phyloP scores from a whole-genome alignment of 2,888 invertebrate genomes.

The Leptothorax acervorum region DNA sequence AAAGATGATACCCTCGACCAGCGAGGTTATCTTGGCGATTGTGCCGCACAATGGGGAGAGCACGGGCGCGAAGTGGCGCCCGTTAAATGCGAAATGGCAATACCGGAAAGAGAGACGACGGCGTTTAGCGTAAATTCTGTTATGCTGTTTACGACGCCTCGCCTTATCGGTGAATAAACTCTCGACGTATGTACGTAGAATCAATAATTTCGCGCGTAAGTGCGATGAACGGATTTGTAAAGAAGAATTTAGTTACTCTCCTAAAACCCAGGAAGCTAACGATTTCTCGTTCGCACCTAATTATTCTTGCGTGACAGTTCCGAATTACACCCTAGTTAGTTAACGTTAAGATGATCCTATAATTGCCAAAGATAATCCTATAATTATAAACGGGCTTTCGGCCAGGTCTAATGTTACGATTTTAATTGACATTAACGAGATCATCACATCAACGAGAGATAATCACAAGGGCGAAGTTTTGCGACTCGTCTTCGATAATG shows the following conservation, averaged over 20 bases:
- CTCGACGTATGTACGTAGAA: slow-evolving; percentile 21
- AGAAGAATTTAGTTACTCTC: neutral
- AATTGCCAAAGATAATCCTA: neutral
- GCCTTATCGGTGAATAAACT: slow-evolving; percentile 64
- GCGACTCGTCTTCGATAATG: slow-evolving; percentile 44
- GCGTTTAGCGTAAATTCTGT: slow-evolving; percentile 58
- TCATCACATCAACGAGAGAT: neutral
- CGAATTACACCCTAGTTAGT: neutral
- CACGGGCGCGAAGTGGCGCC: slow-evolving; percentile 41
- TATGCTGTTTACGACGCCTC: slow-evolving; percentile 59
- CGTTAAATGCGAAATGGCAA: slow-evolving; percentile 63
- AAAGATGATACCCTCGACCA: slow-evolving; percentile 67
- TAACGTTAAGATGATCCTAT: neutral
- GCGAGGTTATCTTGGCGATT: slow-evolving; percentile 65
- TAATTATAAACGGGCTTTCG: neutral
- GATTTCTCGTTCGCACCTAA: neutral
- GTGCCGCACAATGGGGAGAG: slow-evolving; percentile 51
- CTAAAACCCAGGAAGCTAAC: neutral
- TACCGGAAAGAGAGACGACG: slow-evolving; percentile 45
- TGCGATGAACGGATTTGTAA: neutral
- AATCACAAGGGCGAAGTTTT: slow-evolving; percentile 2
- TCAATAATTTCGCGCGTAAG: neutral
- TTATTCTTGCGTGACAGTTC: slow-evolving; percentile 6
- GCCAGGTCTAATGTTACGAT: neutral
- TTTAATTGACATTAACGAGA: slow-evolving; percentile 2